Evolutionary conservation across 2,888 invertebrate species (phyloP).

Genomic region (Ormia ochracea): DNA sequence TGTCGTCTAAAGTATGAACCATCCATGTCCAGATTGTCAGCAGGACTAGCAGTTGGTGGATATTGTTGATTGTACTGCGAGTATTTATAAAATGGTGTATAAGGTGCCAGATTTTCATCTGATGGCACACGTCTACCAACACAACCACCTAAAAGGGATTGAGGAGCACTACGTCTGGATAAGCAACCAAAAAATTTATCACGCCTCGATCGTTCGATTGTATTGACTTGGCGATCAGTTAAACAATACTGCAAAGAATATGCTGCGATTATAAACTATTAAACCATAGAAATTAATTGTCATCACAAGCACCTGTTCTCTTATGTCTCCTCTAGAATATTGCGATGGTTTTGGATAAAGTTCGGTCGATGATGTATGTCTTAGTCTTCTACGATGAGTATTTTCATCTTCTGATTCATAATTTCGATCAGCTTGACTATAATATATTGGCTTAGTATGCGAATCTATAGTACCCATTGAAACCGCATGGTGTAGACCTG

Average conservation of each 20-base stretch:
- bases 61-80: slow-evolving; percentile 78
- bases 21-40: slow-evolving; percentile 79
- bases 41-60: slow-evolving; percentile 3
- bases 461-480: slow-evolving; percentile 76
- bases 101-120: slow-evolving; percentile 91
- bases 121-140: slow-evolving; percentile 90
- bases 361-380: slow-evolving; percentile 78
- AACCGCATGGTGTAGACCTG: slow-evolving; percentile 75
- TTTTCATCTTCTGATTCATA: slow-evolving; percentile 90
- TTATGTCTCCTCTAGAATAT: slow-evolving; percentile 89
- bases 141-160: slow-evolving; percentile 89
- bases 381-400: slow-evolving; percentile 83
- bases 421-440: slow-evolving; percentile 78
- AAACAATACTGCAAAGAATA: slow-evolving; percentile 84
- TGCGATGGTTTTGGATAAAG: slow-evolving; percentile 77
- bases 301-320: slow-evolving; percentile 82
- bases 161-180: slow-evolving; percentile 78
- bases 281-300: background rate
- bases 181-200: slow-evolving; percentile 89
- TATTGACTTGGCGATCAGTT: slow-evolving; percentile 90
- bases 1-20: slow-evolving; percentile 89
- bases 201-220: slow-evolving; percentile 81
- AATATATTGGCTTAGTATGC: slow-evolving; percentile 66
- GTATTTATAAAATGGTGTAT: slow-evolving; percentile 88
- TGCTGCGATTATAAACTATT: background rate